Evolutionary conservation across 2,113 vertebrate species (phyloP), one percentile per base, ranked within the genome.

Genomic region (Indri indri): DNA sequence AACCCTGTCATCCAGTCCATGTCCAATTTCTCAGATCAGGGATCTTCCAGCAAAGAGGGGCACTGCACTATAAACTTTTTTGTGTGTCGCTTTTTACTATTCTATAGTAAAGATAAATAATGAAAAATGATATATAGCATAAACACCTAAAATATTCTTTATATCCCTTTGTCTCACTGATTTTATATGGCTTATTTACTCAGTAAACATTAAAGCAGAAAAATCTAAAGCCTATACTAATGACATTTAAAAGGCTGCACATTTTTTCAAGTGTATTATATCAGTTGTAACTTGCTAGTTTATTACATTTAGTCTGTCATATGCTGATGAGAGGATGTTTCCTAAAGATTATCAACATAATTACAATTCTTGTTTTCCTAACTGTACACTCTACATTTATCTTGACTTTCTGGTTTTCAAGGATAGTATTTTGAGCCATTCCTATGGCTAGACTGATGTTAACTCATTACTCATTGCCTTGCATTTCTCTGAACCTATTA

Each of bases 401-500:
- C 54, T 87, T 95, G 54, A 79, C 65, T 70, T 8, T 82, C 8
- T 50, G 52, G 34, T 85, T 80, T 95, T 65, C 47, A 88, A 83
- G 27, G 47, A 74, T 59, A 92, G 59, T 20, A 37, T 3, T 50
- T 70, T 80, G 52, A 40, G 27, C 42, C 37, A 63, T 88, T 86
- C 37, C 40, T 81, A 47, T 57, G 32, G 27, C 40, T 87, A 59
- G 5, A 16, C 37, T 80, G 25, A 40, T 66, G 12, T 90, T 89
- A 80, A 71, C 8, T 45, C 22, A 85, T 83, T 63, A 77, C 37
- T 83, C 37, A 57, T 63, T 92, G 40, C 30, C 57, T 71, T 76
- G 76, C 34, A 87, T 94, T 90, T 70, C 45, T 79, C 73, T 74
- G 50, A 87, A 93, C 25, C 74, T 81, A 54, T 88, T 76, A 61